Base-by-base conservation (phyloP, 1,140 invertebrate genomes). In the Drosophila punjabiensis region DNA sequence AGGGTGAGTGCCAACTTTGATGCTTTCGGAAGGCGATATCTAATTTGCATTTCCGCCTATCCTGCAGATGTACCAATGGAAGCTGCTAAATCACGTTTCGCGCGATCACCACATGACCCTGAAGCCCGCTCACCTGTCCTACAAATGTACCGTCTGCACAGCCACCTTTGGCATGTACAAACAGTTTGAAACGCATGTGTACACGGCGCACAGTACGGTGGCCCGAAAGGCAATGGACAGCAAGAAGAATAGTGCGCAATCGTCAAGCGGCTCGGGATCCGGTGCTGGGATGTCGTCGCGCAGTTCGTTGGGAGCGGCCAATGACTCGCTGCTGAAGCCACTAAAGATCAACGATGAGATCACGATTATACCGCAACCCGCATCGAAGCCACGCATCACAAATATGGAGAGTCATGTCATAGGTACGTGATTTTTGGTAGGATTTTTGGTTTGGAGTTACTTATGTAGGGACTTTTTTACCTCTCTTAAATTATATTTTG, bases 111-210 rank as follows among this genome's bases (percentile, higher is more conserved):
- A 96, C 78, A 96, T 98, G 95, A 97, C 96, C 16, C 93, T 98
- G 66, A 98, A 98, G 90, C 98, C 98, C 9, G 97, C 97, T 32
- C 97, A 98, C 93, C 93, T 98, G 28, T 98, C 97, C 10, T 98
- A 98, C 94, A 98, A 98, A 93, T 98, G 98, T 93, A 98, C 98
- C 32, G 98, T 98, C 7, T 98, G 98, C 93, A 98, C 97, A 58
- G 97, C 98, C 50, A 98, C 97, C 11, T 98, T 98, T 90, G 97
- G 97, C 68, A 98, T 98, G 96, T 98, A 98, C 94, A 98, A 98
- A 94, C 96, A 98, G 83, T 98, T 98, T 87, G 98, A 98, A 91
- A 98, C 97, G 93, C 98, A 98, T 92, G 98, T 98, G 3, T 98
- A 98, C 86, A 97, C 97, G 6, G 97, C 97, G 6, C 98, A 98